Conservation (phyloP, 2,113 vertebrate species). For the Lepisosteus osseus region DNA sequence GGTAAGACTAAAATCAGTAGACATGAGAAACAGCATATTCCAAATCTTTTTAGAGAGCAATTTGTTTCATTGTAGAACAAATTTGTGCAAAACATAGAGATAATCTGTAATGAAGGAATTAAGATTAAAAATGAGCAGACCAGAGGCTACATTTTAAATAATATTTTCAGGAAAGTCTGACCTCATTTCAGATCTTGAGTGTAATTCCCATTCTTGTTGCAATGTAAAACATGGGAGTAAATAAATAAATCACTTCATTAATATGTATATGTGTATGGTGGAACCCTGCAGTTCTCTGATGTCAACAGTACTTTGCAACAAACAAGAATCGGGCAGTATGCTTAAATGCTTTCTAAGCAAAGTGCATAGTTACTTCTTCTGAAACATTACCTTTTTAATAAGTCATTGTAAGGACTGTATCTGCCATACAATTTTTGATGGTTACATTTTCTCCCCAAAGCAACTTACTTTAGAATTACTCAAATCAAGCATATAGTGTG, state of each 20-base stretch:
- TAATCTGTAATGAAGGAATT: slow-evolving; percentile 38
- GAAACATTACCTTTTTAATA: slow-evolving; percentile 26
- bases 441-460: no score
- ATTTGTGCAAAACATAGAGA: slow-evolving; percentile 12
- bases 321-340: slow-evolving; percentile 31
- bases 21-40: slow-evolving; percentile 1
- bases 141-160: slow-evolving; percentile 34
- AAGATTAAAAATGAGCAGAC: slow-evolving; percentile 34
- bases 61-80: slow-evolving; percentile 14
- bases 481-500: no score
- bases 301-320: slow-evolving; percentile 49
- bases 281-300: slow-evolving; percentile 37
- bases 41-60: slow-evolving; percentile 25
- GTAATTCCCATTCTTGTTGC: slow-evolving; percentile 31
- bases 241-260: slow-evolving; percentile 58
- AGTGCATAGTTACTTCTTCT: slow-evolving; percentile 11
- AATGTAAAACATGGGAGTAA: slow-evolving; percentile 52
- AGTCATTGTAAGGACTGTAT: slow-evolving; percentile 37
- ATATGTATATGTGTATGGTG: slow-evolving; percentile 50
- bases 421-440: slow-evolving; percentile 22
- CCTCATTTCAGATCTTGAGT: slow-evolving; percentile 28
- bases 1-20: slow-evolving; percentile 33
- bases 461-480: no score
- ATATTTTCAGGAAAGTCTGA: slow-evolving; percentile 24
- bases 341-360: slow-evolving; percentile 34